Percentiles rank a stretch among this genome's conserved stretches.
Conservation (phyloP, 2,797 vertebrate genomes). For the Clarias pachynema region DNA sequence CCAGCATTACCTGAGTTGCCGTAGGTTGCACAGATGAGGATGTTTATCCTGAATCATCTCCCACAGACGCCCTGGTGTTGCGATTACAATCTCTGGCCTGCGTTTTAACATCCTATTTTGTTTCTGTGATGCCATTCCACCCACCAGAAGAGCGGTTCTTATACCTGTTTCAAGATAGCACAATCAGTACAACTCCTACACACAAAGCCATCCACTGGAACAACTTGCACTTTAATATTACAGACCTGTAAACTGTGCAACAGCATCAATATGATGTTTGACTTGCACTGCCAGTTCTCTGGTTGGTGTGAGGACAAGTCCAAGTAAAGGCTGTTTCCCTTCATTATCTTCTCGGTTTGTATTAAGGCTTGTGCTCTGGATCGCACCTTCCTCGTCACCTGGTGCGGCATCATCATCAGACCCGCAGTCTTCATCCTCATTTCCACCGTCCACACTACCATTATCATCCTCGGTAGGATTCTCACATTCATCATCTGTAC, state of each 20-base stretch:
- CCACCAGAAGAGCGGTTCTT: conserved; percentile 89
- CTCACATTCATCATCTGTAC: conserved; percentile 12
- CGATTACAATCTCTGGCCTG: conserved; percentile 90
- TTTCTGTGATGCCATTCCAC: conserved; percentile 93
- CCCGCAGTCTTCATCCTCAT: conserved; percentile 56
- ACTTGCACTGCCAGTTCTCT: conserved; percentile 96
- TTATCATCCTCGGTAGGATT: conserved; percentile 32
- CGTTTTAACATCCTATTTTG: conserved; percentile 86
- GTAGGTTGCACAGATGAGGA: conserved; percentile 85
- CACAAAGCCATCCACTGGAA: background rate
- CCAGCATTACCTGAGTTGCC: conserved; percentile 80
- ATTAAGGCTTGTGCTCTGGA: background rate
- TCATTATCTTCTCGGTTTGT: background rate
- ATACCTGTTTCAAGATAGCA: conserved; percentile 77
- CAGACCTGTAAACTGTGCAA: conserved; percentile 88
- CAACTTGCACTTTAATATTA: conserved; percentile 5
- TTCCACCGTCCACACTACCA: conserved; percentile 52
- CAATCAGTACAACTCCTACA: conserved; percentile 13
- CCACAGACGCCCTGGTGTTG: conserved; percentile 95
- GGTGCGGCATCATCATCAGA: conserved; percentile 35
- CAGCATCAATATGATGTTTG: conserved; percentile 94
- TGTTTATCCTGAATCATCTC: conserved; percentile 89
- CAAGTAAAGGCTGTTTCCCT: conserved; percentile 80
- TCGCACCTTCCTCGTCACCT: conserved; percentile 50
- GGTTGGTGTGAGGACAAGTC: conserved; percentile 92